Evolutionary conservation across 2,888 invertebrate genomes (phyloP), one percentile per base, ranked within the genome.

Genomic region (Drosophila paranaensis): DNA sequence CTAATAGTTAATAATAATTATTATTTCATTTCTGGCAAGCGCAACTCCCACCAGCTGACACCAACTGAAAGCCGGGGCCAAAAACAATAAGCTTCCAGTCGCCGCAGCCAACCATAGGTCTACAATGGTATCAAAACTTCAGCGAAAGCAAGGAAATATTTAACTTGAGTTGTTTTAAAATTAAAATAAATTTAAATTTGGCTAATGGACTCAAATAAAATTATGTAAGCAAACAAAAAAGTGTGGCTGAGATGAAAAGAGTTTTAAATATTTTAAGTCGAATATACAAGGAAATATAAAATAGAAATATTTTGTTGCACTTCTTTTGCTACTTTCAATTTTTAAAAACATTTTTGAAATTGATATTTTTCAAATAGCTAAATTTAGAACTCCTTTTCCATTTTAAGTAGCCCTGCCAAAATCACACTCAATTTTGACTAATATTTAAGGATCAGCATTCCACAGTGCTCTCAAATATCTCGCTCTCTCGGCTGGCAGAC

Each of bases 1-100:
- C 84, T 88, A 89, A 89, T 89, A 89, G 88, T 90, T 88, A 88
- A 90, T 88, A 90, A 88, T 90, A 90, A 88, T 88, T 88, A 88
- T 88, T 88, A 88, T 90, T 90, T 88, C 86, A 90, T 90, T 90
- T 88, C 86, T 86, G 81, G 83, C 80, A 79, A 83, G 78, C 72
- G 77, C 74, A 90, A 88, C 90, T 88, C 90, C 88, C 89, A 90
- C 90, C 68, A 75, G 82, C 89, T 89, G 87, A 89, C 88, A 90
- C 88, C 88, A 88, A 83, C 77, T 73, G 89, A 88, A 88, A 88
- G 88, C 77, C 71, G 42, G 68, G 68, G 65, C 81, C 81, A 80
- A 88, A 82, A 88, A 82, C 82, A 82, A 82, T 86, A 82, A 86
- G 84, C 83, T 68, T 46, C 68, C 79, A 68, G 61, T 63, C 61